Percentiles rank a stretch among this genome's conserved stretches.
These are phyloP conservation scores for Microctonus aethiopoides DNA, from an alignment of 2,888 invertebrate species.

Conservation along the genomic window DNA sequence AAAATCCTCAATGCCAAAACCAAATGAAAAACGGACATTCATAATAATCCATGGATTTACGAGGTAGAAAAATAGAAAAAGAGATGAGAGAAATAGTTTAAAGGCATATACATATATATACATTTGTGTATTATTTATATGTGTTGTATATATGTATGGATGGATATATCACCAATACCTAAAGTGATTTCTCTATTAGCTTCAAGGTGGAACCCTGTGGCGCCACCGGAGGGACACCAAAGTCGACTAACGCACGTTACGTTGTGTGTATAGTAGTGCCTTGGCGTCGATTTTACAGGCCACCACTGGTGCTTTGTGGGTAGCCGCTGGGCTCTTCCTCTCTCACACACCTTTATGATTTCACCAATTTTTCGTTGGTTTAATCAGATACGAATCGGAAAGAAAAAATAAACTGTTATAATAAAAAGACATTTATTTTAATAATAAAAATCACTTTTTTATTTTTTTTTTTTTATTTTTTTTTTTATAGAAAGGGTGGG, in stretches of 20 bases:
- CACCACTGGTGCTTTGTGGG: constrained; percentile 56
- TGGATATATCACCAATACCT: constrained; percentile 49
- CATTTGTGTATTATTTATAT: too few relatives aligned
- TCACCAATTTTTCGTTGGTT: constrained; percentile 44
- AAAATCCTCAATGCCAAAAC: constrained; percentile 29
- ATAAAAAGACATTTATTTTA: too few relatives aligned
- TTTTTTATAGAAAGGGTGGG: too few relatives aligned
- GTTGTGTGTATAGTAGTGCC: too few relatives aligned
- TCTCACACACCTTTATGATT: constrained; percentile 51
- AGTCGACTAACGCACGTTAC: constrained; percentile 40
- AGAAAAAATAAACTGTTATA: too few relatives aligned
- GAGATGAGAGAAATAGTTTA: constrained; percentile 1
- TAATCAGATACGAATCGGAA: not conserved
- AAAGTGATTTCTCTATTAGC: constrained; percentile 62
- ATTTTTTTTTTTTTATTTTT: too few relatives aligned
- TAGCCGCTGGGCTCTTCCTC: constrained; percentile 46
- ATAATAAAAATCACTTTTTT: too few relatives aligned
- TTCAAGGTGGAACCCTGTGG: constrained; percentile 53
- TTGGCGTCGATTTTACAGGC: constrained; percentile 36
- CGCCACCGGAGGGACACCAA: constrained; percentile 37
- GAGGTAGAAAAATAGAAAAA: constrained; percentile 43
- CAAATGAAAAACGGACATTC: constrained; percentile 36
- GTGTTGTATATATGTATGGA: too few relatives aligned
- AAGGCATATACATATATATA: constrained; percentile 7
- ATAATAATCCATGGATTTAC: constrained; percentile 58